Percentiles rank a stretch among this genome's conserved stretches.
Evolutionary conservation across 2,113 vertebrate genomes (phyloP).

Genomic region (Saimiri boliviensis): DNA sequence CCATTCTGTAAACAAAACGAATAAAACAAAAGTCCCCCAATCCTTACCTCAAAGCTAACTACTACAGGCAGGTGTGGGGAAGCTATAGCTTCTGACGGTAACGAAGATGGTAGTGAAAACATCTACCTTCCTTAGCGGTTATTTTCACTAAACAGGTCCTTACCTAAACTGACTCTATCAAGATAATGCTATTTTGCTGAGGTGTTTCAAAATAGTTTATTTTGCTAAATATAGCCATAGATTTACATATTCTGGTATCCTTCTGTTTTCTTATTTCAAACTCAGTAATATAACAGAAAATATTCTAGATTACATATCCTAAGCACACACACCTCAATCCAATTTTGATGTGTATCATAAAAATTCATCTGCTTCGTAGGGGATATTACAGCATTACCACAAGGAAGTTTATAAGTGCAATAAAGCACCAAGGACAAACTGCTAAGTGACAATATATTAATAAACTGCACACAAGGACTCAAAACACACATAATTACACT

Average conservation of each 20-base stretch:
- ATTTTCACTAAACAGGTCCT: not conserved
- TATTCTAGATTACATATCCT: not conserved
- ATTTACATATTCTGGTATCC: not conserved
- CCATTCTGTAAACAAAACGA: not conserved
- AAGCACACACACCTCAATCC: not conserved
- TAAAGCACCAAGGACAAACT: not conserved
- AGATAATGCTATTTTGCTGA: not conserved
- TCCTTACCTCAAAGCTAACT: not conserved
- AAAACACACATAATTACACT: not conserved
- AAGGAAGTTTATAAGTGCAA: not conserved
- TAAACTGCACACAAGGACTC: not conserved
- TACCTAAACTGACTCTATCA: not conserved
- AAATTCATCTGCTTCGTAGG: not conserved
- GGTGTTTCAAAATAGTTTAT: not conserved
- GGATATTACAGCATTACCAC: not conserved
- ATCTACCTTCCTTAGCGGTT: too few species aligned
- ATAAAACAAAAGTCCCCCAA: not conserved
- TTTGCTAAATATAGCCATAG: not conserved
- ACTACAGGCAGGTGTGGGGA: not conserved
- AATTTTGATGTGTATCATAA: not conserved
- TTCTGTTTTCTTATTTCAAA: not conserved
- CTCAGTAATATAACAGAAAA: not conserved
- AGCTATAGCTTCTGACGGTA: not conserved
- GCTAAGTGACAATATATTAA: not conserved
- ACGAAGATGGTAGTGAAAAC: not conserved